Evolutionary conservation across 2,797 vertebrate species (phyloP).

Genomic region (Hypotaenidia philippensis): DNA sequence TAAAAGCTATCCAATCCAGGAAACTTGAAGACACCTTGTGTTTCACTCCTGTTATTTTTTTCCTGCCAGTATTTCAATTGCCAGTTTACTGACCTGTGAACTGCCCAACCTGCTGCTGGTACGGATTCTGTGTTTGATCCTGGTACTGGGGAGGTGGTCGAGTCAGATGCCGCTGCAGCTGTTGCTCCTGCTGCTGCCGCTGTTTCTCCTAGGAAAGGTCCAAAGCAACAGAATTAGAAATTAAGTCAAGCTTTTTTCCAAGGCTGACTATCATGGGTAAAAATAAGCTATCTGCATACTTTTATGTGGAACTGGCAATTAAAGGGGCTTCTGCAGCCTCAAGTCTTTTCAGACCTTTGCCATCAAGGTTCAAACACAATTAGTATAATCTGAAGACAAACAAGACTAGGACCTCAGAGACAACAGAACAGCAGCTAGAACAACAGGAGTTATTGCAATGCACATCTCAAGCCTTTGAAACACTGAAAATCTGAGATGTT

Average conservation of each 20-base stretch:
- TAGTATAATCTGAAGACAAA: not conserved
- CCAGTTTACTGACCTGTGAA: slow-evolving; percentile 85
- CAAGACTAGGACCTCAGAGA: not conserved
- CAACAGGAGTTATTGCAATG: not conserved
- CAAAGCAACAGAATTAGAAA: not conserved
- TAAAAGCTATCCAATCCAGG: not conserved
- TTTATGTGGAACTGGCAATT: not conserved
- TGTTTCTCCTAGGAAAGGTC: slow-evolving; percentile 88
- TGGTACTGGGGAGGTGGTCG: slow-evolving; percentile 96
- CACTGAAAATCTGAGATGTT: not conserved
- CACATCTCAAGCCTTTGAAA: not conserved
- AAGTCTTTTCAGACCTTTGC: not conserved
- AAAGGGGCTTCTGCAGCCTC: not conserved
- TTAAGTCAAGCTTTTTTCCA: not conserved
- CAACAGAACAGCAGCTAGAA: not conserved
- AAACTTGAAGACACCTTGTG: not conserved
- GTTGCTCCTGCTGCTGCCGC: slow-evolving; percentile 90
- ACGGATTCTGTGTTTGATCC: slow-evolving; percentile 92
- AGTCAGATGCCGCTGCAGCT: slow-evolving; percentile 94
- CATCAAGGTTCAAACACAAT: not conserved
- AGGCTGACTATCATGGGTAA: not conserved
- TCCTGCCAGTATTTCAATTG: not conserved
- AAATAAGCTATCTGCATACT: not conserved
- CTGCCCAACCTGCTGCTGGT: slow-evolving; percentile 89
- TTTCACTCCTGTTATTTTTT: not conserved